Percentiles rank a stretch among this genome's conserved stretches.
Conservation (phyloP, 2,113 vertebrate species). For the Nanorana parkeri region DNA sequence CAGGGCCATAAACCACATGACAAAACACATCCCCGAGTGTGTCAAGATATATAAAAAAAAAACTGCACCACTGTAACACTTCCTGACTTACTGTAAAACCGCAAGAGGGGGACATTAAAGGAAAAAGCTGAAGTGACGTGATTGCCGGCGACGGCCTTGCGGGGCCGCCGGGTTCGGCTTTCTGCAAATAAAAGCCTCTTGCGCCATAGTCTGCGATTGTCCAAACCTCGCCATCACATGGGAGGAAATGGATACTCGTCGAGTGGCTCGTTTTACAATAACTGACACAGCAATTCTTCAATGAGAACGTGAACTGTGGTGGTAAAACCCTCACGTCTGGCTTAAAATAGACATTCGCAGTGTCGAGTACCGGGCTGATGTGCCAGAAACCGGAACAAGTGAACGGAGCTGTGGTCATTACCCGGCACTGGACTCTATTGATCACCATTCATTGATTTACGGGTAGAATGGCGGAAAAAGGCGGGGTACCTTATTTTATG, state of each 20-base stretch:
- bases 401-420: too few relatives aligned
- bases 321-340: background rate
- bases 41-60: background rate
- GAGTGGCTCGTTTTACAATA: background rate
- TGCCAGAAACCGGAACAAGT: too few relatives aligned
- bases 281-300: background rate
- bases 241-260: constrained; percentile 3
- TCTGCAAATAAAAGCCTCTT: constrained; percentile 8
- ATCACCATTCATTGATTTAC: too few relatives aligned
- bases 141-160: background rate
- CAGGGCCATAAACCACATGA: background rate
- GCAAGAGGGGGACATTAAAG: background rate
- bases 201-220: background rate
- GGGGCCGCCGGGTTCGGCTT: background rate
- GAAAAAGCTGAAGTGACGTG: background rate
- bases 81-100: constrained; percentile 43
- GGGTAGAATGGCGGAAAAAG: too few relatives aligned
- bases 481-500: too few relatives aligned
- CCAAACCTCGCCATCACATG: background rate
- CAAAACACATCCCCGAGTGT: background rate
- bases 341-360: too few relatives aligned
- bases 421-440: too few relatives aligned
- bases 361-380: too few relatives aligned
- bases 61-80: background rate
- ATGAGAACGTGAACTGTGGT: background rate